phyloP scores from a whole-genome alignment of 2,797 vertebrate species.

The Scomberomorus guttatus region DNA sequence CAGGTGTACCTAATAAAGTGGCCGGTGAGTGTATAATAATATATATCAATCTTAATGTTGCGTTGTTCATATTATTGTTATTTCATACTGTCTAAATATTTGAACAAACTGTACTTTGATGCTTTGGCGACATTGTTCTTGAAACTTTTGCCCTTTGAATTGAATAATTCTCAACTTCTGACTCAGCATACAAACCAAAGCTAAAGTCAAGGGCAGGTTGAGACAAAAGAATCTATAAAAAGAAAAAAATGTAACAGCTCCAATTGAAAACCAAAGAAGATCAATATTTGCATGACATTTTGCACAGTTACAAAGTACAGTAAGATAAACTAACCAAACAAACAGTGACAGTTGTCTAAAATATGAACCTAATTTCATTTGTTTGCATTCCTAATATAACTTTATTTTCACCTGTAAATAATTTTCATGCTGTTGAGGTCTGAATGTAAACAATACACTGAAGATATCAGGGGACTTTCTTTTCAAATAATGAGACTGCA shows the following conservation, averaged over 20 bases:
- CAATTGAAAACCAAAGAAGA: slow-evolving; percentile 23
- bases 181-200: not conserved
- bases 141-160: no score
- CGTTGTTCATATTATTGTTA: no score
- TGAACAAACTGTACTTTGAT: no score
- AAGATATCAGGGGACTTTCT: not conserved
- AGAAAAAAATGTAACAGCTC: not conserved
- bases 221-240: not conserved
- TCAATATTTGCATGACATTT: not conserved
- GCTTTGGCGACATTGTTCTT: no score
- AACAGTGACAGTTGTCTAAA: slow-evolving; percentile 6
- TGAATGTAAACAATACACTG: not conserved
- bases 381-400: slow-evolving; percentile 17
- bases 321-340: not conserved
- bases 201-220: no score
- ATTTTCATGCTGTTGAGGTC: not conserved
- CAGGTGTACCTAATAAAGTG: no score
- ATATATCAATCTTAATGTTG: no score
- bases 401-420: not conserved
- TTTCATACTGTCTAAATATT: no score
- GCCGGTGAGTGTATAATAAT: no score
- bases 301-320: slow-evolving; percentile 36
- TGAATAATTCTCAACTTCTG: not conserved
- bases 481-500: not conserved
- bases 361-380: slow-evolving; percentile 4